Evolutionary conservation across 2,888 invertebrate genomes (phyloP), one percentile per base, ranked within the genome.

Genomic region (Atherix ibis): DNA sequence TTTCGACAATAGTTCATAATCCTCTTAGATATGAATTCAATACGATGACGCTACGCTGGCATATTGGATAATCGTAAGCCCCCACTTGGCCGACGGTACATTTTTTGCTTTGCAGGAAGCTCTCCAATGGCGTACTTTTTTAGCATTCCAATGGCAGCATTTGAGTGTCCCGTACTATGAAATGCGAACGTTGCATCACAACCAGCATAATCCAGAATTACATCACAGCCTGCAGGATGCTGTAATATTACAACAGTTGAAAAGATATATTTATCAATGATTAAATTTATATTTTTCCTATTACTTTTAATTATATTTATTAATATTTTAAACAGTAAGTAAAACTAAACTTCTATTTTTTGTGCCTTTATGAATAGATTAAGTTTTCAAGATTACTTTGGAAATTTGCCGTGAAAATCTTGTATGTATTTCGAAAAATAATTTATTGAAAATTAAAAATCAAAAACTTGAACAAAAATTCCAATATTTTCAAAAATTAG

Each of bases 161-260:
- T 63, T 4, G 79, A 76, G 51, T 88, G 88, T 1, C 85, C 84
- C 0, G 78, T 73, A 31, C 82, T 76, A 12, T 80, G 67, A 61
- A 85, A 88, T 0, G 85, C 80, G 2, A 80, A 65, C 17, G 81
- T 85, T 1, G 84, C 85, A 55, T 88, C 88, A 9, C 79, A 67
- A 1, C 88, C 88, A 0, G 84, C 87, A 54, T 83, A 74, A 49
- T 89, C 88, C 46, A 84, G 54, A 46, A 89, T 70, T 13, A 88
- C 69, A 41, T 87, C 84, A 9, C 68, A 67, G 5, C 88, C 87
- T 34, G 87, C 88, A 1, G 87, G 87, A 61, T 89, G 88, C 72
- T 80, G 52, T 4, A 35, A 35, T 27, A 19, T 15, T 28, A 35
- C 14, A 34, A 34, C n/a, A n/a, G n/a, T n/a, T n/a, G n/a, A n/a